Base-by-base conservation (phyloP, 2,113 vertebrate genomes). In the Dasyornis broadbenti region DNA sequence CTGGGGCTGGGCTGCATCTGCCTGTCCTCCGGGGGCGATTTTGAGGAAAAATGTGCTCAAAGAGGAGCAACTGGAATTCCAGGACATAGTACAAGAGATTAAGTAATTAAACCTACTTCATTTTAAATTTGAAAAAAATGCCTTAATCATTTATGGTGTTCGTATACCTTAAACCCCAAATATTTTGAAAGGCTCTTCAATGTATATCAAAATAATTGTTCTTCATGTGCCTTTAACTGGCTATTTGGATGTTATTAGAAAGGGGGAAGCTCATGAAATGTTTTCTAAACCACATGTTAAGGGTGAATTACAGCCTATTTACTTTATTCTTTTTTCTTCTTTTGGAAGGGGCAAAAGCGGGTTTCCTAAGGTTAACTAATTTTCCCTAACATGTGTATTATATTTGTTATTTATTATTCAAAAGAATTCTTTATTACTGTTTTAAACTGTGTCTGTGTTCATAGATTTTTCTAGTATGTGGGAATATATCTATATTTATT, bases 1-100 rank as follows among this genome's bases (percentile, higher is more conserved):
- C 96, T 97, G 98, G 97, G 76, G 45, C 22, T 49, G 12, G 1
- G 6, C 22, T 30, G 73, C 17, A 45, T 4, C 28, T 35, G 13
- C n/a, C 52, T 47, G 3, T n/a, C 16, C 26, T 52, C 61, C 22
- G 4, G 1, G 22, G 0, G 10, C n/a, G 2, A 2, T 22, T 11
- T 1, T 1, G 13, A 17, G 9, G 4, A 3, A 14, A 63, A 75
- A 30, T 0, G 1, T 0, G 5, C 57, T 59, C 27, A 0, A 26
- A 15, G 9, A n/a, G 11, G 5, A 56, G 27, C 13, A 47, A 1
- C 5, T 33, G 9, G 19, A 75, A 31, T 61, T 33, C n/a, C 40
- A 9, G 65, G 21, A 7, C 4, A 13, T 7, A 30, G 35, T 28
- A 19, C 10, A 17, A 11, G 13, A 50, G 30, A 23, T n/a, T 6